Conservation (phyloP, 2,888 invertebrate species). For the Sympetrum striolatum region DNA sequence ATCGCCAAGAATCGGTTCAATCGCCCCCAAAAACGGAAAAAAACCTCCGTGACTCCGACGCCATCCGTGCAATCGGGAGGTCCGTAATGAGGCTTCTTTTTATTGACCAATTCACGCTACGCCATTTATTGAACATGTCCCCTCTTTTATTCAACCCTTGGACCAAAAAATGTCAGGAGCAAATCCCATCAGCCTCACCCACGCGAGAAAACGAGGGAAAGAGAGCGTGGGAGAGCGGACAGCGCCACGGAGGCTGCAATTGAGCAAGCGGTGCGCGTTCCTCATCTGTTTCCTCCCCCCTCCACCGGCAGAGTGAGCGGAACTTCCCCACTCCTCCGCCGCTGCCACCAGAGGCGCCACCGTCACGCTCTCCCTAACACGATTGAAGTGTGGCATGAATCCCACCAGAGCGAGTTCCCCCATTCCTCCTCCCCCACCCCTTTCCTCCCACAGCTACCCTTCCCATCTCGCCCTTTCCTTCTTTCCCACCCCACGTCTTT, state of each 20-base stretch:
- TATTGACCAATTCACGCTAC: background rate
- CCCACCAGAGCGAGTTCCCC: background rate
- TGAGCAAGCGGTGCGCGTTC: conserved; percentile 37
- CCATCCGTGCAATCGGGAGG: background rate
- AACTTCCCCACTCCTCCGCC: background rate
- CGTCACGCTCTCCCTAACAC: conserved; percentile 9
- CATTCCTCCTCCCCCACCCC: background rate
- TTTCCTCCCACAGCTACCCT: too few species aligned
- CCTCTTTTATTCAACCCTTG: background rate
- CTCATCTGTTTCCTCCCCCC: conserved; percentile 28
- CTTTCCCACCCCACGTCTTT: background rate
- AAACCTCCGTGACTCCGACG: background rate
- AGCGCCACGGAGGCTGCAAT: conserved; percentile 5
- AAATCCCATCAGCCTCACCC: background rate
- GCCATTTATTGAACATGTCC: background rate
- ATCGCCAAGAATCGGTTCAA: background rate
- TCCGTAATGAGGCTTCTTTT: background rate
- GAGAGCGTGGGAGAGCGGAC: background rate
- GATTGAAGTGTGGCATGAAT: conserved; percentile 8
- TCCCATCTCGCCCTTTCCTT: background rate
- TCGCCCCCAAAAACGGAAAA: background rate
- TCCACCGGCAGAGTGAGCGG: background rate
- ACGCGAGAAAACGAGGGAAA: background rate
- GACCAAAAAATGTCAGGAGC: background rate
- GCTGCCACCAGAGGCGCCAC: background rate